Base-by-base conservation (phyloP, 2,888 invertebrate genomes). In the Drosophila meridiana region DNA sequence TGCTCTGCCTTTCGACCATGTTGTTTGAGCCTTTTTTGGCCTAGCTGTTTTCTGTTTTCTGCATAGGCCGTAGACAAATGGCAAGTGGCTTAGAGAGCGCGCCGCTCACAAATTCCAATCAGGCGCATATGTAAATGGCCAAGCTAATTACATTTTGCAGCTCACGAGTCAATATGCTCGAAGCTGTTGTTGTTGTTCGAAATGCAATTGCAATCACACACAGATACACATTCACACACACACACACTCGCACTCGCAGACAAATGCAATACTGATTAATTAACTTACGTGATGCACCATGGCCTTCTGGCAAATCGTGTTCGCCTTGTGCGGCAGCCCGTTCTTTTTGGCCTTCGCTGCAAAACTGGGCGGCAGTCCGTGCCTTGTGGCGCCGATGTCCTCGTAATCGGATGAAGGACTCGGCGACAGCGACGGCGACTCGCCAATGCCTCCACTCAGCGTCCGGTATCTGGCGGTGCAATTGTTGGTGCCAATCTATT, bases 321-420 rank as follows among this genome's bases (percentile, higher is more conserved):
- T 92, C 81, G 92, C 92, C 91, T 93, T 93, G 87, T 92, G 93
- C 47, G 91, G 89, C 74, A 92, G 76, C 59, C 92, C 92, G 65
- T 92, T 93, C 91, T 93, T 93, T 92, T 93, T 93, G 77, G 87
- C 91, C 81, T 93, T 93, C 53, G 92, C 90, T 11, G 78, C 83
- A 71, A 91, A 85, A 71, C 91, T 92, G 34, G 91, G 89, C 74
- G 92, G 91, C 61, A 92, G 82, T 50, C 92, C 92, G 64, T 84
- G 84, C 58, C 93, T 89, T 66, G 93, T 92, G 88, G 94, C 94
- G 82, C 95, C 95, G 89, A 95, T 95, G 91, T 95, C 95, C 93
- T 95, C 95, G 92, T 95, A 95, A 93, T 95, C 95, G 80, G 95
- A 95, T 91, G 95, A 95, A 78, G 95, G 95, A 92, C 95, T 95